Base-by-base conservation (phyloP, 2,113 vertebrate genomes). In the Calyptomena viridis region DNA sequence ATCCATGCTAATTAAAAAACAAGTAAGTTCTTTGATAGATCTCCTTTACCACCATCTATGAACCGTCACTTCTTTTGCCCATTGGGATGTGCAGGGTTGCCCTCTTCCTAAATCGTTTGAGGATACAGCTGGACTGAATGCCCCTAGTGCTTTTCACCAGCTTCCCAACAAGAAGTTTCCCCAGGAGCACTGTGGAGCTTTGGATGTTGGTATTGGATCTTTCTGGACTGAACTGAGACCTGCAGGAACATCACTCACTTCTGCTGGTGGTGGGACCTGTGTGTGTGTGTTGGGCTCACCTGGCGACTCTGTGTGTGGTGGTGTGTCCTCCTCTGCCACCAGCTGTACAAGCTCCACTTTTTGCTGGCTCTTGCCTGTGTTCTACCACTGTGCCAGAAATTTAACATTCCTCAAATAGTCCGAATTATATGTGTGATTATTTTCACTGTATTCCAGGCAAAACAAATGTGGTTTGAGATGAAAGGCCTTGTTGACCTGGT, bases 281-380 rank as follows among this genome's bases (percentile, higher is more conserved):
- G 15, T 24, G 27, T 50, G 39, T 77, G 14, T 80, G 33, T 42
- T 73, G 33, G 67, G 22, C 35, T 91, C 47, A 9, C 27, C 14
- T 4, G 11, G 33, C 4, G 0, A 0, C 40, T 47, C 58, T 44
- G 74, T 11, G 23, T 60, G 19, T 30, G 50, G 9, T 28, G 30
- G 24, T 52, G 25, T 25, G 53, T 47, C 63, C 27, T 92, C 12
- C 16, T 47, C 63, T 92, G 67, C 75, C 83, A 84, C 53, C 63
- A 76, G 35, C 3, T 69, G 39, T 47, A 28, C 66, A 28, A 31
- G 67, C 35, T 83, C 35, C 35, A 6, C 30, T 2, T 55, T 67
- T 44, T 86, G 35, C 35, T 90, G 64, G 24, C 52, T 17, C 15
- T 21, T 8, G 13, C 20, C 44, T 69, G 1, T 77, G 42, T 39